A percentile compares a stretch with the other conserved stretches of the same genome.
These are phyloP conservation scores for Artemisiospiza belli DNA, from an alignment of 2,113 vertebrate species.

Conservation along the genomic window DNA sequence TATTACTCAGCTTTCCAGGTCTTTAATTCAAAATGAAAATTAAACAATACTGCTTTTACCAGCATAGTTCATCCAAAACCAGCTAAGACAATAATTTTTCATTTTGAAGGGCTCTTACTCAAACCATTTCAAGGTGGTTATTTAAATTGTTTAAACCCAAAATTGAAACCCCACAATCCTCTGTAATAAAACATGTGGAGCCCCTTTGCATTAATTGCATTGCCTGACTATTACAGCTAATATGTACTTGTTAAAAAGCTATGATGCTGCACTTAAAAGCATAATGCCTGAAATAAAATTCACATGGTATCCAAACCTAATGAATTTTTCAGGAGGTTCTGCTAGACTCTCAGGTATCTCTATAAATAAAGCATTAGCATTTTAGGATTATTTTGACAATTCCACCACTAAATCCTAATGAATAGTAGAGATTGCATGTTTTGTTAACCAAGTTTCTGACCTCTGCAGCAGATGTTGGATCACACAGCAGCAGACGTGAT, in stretches of 20 bases:
- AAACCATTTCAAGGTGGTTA: conserved; percentile 29
- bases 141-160: conserved; percentile 62
- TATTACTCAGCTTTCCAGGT: conserved; percentile 70
- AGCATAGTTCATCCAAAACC: conserved; percentile 56
- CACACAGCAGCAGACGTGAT: background rate
- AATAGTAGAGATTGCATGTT: background rate
- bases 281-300: conserved; percentile 12
- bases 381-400: conserved; percentile 60
- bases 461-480: background rate
- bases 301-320: conserved; percentile 15
- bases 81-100: conserved; percentile 68
- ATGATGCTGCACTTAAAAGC: conserved; percentile 27
- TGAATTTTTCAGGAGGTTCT: conserved; percentile 59
- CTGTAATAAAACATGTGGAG: conserved; percentile 31
- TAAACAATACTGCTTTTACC: conserved; percentile 75
- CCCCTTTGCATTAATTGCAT: conserved; percentile 25
- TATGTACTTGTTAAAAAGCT: conserved; percentile 52
- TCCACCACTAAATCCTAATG: background rate
- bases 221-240: conserved; percentile 35
- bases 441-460: background rate
- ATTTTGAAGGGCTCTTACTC: conserved; percentile 59
- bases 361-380: conserved; percentile 51
- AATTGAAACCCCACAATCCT: conserved; percentile 36
- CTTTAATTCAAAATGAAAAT: conserved; percentile 79
- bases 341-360: conserved; percentile 29